Evolutionary conservation across 2,113 vertebrate species (phyloP).

Genomic region (Pagrus major): DNA sequence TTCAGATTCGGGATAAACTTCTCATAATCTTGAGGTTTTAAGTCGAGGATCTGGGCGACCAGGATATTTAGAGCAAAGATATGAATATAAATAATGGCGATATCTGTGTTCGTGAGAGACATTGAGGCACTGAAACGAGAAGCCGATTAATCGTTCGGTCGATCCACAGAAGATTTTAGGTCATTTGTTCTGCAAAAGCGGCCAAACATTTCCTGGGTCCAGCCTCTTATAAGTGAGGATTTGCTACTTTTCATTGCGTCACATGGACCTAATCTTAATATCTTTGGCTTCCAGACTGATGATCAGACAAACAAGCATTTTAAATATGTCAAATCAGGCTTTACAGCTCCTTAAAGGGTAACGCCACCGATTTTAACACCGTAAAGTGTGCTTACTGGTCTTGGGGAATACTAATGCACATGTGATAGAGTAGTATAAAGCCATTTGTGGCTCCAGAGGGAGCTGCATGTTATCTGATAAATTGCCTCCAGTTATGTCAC

Average conservation of each 20-base stretch:
- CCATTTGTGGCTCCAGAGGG: no score
- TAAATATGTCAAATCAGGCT: not conserved
- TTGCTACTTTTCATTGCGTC: not conserved
- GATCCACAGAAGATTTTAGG: not conserved
- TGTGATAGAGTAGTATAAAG: no score
- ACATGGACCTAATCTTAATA: not conserved
- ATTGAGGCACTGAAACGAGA: not conserved
- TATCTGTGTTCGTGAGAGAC: not conserved
- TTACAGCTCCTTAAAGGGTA: not conserved
- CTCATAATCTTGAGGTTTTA: conserved; percentile 33
- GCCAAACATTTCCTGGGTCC: not conserved
- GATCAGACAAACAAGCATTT: not conserved
- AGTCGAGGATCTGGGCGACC: not conserved
- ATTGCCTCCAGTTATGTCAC: no score
- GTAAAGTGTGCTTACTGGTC: no score
- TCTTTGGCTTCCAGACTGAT: not conserved
- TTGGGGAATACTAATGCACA: no score
- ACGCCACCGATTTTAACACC: no score
- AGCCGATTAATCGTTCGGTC: not conserved
- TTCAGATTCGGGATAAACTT: conserved; percentile 33
- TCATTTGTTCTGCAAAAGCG: not conserved
- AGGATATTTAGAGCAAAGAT: not conserved
- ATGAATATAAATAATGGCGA: not conserved
- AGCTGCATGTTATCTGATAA: no score
- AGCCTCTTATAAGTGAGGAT: not conserved